Evolutionary conservation across 2,797 vertebrate species (phyloP).

Genomic region (Coregonus sp.): DNA sequence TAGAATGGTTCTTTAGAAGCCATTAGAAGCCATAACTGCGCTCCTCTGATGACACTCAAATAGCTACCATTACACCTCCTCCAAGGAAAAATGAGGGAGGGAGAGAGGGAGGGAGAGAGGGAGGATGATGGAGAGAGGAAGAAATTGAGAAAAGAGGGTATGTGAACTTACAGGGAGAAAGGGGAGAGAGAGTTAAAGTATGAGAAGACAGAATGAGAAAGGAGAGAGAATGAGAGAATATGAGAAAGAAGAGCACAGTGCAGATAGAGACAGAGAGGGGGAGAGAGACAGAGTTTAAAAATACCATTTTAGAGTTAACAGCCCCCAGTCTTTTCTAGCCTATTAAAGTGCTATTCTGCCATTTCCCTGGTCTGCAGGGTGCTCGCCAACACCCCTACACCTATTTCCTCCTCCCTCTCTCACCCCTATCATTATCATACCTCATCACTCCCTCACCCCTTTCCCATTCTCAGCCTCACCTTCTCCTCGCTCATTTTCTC

Average conservation of each 20-base stretch:
- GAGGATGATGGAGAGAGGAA: not conserved
- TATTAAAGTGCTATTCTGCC: constrained; percentile 82
- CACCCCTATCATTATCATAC: constrained; percentile 31
- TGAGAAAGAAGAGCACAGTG: constrained; percentile 26
- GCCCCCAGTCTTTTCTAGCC: constrained; percentile 82
- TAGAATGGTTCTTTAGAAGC: constrained; percentile 82
- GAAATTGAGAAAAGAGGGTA: not conserved
- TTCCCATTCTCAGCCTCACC: not conserved
- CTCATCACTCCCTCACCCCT: constrained; percentile 1
- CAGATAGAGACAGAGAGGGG: constrained; percentile 16
- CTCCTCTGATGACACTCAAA: constrained; percentile 85
- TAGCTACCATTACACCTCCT: constrained; percentile 85
- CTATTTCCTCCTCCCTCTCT: constrained; percentile 24
- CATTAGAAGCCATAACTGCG: constrained; percentile 83
- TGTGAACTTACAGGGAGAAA: too few relatives aligned
- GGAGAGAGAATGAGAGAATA: constrained; percentile 11
- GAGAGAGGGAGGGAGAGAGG: constrained; percentile 30
- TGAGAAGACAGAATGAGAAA: constrained; percentile 25
- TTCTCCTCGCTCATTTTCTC: not conserved
- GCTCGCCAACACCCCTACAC: constrained; percentile 36
- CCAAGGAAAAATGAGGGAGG: constrained; percentile 57
- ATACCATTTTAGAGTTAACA: constrained; percentile 83
- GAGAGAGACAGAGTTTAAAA: constrained; percentile 68
- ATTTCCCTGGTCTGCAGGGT: constrained; percentile 78
- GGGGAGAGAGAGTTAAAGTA: constrained; percentile 20